Percentiles rank a stretch among this genome's conserved stretches.
phyloP scores from a whole-genome alignment of 2,888 invertebrate genomes.

The Schrankia costaestrigalis region DNA sequence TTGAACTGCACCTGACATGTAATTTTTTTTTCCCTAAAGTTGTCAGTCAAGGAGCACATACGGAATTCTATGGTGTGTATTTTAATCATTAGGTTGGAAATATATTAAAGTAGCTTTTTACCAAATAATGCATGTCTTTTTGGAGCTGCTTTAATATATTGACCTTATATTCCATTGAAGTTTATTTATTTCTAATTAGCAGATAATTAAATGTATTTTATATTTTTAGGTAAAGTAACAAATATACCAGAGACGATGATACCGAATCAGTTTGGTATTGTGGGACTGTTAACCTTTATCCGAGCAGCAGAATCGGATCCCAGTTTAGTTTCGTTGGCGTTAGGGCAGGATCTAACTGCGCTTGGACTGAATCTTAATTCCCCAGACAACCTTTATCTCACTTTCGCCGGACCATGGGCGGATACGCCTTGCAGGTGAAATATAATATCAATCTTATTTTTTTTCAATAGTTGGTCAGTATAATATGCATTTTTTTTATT shows the following conservation, averaged over 20 bases:
- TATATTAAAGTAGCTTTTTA: constrained; percentile 44
- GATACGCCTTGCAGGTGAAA: constrained; percentile 92
- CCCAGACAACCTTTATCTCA: constrained; percentile 98
- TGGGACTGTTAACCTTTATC: constrained; percentile 98
- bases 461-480: no score
- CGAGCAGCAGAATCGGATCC: constrained; percentile 98
- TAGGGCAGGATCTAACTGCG: constrained; percentile 98
- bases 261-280: constrained; percentile 99
- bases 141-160: constrained; percentile 41
- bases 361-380: constrained; percentile 99
- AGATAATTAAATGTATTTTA: constrained; percentile 17
- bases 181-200: constrained; percentile 16
- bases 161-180: constrained; percentile 23
- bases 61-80: constrained; percentile 73
- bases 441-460: no score
- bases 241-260: constrained; percentile 99
- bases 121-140: no score
- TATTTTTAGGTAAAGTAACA: constrained; percentile 92
- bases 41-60: constrained; percentile 67
- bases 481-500: no score
- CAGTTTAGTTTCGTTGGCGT: constrained; percentile 96
- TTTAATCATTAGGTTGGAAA: constrained; percentile 26
- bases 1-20: constrained; percentile 40
- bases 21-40: constrained; percentile 60
- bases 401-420: constrained; percentile 99